Conservation (phyloP, 2,888 invertebrate species). For the Mythimna albipuncta region DNA sequence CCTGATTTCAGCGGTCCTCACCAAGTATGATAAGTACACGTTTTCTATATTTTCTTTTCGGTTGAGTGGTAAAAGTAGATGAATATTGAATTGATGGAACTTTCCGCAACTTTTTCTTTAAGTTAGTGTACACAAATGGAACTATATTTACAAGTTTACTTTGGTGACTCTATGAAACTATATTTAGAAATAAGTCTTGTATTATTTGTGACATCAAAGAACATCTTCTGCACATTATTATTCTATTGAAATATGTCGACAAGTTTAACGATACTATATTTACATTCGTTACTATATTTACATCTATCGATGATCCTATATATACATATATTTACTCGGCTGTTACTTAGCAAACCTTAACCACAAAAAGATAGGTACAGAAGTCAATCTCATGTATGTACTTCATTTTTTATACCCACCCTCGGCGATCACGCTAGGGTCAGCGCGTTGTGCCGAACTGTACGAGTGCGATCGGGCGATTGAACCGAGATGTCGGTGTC, state of each 20-base stretch:
- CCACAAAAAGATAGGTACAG: no score
- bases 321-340: neutral
- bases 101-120: neutral
- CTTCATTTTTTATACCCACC: no score
- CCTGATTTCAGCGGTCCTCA: no score
- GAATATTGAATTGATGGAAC: conserved; percentile 11
- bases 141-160: neutral
- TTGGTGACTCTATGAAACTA: neutral
- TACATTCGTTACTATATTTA: no score
- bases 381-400: no score
- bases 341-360: neutral
- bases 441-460: no score
- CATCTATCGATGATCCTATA: neutral
- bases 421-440: no score
- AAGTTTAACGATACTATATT: neutral
- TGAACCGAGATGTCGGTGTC: no score
- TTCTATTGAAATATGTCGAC: neutral
- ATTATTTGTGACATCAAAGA: conserved; percentile 13
- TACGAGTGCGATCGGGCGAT: no score
- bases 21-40: no score
- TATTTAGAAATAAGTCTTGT: neutral
- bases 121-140: no score
- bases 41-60: no score
- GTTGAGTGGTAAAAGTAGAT: neutral
- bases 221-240: neutral